phyloP scores from a whole-genome alignment of 2,888 invertebrate species.

The Calameuta filiformis region DNA sequence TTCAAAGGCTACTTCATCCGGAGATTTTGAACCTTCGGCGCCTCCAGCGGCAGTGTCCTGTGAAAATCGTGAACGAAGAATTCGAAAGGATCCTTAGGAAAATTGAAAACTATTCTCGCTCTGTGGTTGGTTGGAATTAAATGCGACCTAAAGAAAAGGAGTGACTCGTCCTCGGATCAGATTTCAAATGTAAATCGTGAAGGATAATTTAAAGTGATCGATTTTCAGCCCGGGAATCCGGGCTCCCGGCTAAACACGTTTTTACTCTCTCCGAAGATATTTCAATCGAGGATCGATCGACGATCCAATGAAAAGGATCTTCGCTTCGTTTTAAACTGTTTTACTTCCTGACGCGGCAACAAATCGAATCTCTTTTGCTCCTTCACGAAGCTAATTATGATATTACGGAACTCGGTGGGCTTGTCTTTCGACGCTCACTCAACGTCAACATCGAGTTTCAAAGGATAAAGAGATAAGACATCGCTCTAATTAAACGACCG shows the following conservation, averaged over 20 bases:
- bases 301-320: background rate
- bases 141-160: background rate
- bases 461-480: background rate
- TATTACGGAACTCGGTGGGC: background rate
- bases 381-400: background rate
- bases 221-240: background rate
- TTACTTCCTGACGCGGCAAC: background rate
- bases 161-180: background rate
- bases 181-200: background rate
- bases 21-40: slow-evolving; percentile 72
- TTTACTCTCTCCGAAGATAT: background rate
- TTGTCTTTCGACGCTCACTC: background rate
- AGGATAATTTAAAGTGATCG: background rate
- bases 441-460: background rate
- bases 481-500: background rate
- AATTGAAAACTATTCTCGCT: background rate
- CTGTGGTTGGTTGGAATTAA: background rate
- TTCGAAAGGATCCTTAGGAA: background rate
- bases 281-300: background rate
- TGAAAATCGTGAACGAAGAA: slow-evolving; percentile 22
- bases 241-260: background rate
- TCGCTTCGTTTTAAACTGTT: background rate
- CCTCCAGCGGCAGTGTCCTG: slow-evolving; percentile 75
- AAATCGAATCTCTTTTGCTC: background rate
- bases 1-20: slow-evolving; percentile 83